Percentiles rank a stretch among this genome's conserved stretches.
phyloP scores from a whole-genome alignment of 2,888 invertebrate genomes.

The Caenorhabditis sp. region DNA sequence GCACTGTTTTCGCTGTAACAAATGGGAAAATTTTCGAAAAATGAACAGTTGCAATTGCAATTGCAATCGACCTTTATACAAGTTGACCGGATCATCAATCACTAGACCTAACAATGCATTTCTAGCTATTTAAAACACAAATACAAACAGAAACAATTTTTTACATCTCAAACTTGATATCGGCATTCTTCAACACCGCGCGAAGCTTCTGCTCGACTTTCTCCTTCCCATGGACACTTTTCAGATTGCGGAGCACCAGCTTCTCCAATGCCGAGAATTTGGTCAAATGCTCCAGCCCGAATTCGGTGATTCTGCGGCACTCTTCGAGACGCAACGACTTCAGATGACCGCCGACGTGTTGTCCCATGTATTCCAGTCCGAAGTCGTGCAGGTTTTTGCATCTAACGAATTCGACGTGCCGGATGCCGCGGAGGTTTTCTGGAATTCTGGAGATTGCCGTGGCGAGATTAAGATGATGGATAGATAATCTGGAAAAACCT shows the following conservation, averaged over 20 bases:
- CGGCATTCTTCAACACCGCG: conserved; percentile 70
- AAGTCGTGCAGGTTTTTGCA: conserved; percentile 78
- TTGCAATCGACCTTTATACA: too few species aligned
- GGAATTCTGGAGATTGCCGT: conserved; percentile 18
- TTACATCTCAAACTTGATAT: conserved; percentile 58
- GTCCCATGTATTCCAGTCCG: conserved; percentile 75
- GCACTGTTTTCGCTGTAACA: conserved; percentile 16
- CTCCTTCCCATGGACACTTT: conserved; percentile 72
- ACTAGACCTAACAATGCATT: too few species aligned
- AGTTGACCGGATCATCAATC: too few species aligned
- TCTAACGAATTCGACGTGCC: conserved; percentile 67
- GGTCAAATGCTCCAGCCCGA: conserved; percentile 72
- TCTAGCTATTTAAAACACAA: too few species aligned
- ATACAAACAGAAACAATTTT: too few species aligned
- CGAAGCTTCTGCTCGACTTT: conserved; percentile 65
- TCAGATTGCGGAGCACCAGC: conserved; percentile 69
- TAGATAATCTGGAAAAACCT: neutral
- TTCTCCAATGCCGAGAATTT: conserved; percentile 65
- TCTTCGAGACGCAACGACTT: conserved; percentile 68
- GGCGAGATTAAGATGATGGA: neutral
- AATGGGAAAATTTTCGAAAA: too few species aligned
- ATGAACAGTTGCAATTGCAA: too few species aligned
- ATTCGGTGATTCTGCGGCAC: conserved; percentile 76
- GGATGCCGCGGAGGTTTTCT: conserved; percentile 66
- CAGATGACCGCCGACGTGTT: conserved; percentile 70